phyloP scores from a whole-genome alignment of 2,113 vertebrate species.

The Phyllopteryx taeniolatus region DNA sequence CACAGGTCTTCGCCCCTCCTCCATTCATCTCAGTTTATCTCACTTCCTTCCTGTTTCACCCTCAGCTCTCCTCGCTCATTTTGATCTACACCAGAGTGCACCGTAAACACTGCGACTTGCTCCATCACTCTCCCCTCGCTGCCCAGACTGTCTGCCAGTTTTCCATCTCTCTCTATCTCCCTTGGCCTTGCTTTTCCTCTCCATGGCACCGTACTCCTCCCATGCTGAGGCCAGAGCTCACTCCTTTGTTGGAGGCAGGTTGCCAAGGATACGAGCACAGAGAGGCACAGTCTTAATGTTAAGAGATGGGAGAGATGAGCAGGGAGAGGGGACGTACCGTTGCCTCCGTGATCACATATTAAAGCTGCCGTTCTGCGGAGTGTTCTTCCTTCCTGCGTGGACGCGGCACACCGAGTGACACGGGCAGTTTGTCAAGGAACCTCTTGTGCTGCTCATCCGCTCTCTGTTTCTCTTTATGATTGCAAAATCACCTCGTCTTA shows the following conservation, averaged over 20 bases:
- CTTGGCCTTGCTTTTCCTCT: conserved; percentile 53
- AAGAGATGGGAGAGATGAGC: conserved; percentile 65
- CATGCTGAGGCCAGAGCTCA: conserved; percentile 65
- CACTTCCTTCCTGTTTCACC: conserved; percentile 33
- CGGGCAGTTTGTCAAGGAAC: conserved; percentile 32
- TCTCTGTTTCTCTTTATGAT: conserved; percentile 19
- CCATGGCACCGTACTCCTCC: conserved; percentile 56
- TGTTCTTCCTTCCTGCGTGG: conserved; percentile 34
- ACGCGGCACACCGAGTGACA: conserved; percentile 45
- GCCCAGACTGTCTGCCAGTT: conserved; percentile 40
- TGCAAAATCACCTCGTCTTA: conserved; percentile 6
- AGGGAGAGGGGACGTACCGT: conserved; percentile 31
- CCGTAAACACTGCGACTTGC: conserved; percentile 14
- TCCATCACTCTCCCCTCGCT: conserved; percentile 31
- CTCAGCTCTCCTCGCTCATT: conserved; percentile 6
- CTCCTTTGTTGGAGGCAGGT: conserved; percentile 70
- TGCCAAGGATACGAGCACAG: conserved; percentile 74
- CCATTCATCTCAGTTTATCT: conserved; percentile 14
- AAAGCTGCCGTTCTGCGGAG: conserved; percentile 22
- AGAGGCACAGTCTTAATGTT: conserved; percentile 67
- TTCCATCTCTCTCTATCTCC: conserved; percentile 49
- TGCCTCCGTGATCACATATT: conserved; percentile 42
- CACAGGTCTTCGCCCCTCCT: conserved; percentile 37
- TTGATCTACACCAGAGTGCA: conserved; percentile 21
- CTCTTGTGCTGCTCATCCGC: conserved; percentile 34